Evolutionary conservation across 2,888 invertebrate species (phyloP).

Genomic region (Chaetogeoica ovagalla): DNA sequence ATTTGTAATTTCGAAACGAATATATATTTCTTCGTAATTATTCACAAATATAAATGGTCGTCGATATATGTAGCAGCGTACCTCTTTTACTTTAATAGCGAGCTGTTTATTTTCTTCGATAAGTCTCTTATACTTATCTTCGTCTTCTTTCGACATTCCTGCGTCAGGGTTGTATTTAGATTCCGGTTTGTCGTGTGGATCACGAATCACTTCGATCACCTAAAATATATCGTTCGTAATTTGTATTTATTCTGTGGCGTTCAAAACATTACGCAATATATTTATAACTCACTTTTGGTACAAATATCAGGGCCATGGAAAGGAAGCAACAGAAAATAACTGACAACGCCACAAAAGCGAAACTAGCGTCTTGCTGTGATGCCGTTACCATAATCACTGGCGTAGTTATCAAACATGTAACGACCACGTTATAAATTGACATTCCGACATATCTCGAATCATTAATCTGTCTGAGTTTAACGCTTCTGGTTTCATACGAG

Average conservation of each 20-base stretch:
- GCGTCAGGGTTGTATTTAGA: slow-evolving; percentile 84
- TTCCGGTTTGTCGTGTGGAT: slow-evolving; percentile 85
- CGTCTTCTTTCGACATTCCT: slow-evolving; percentile 85
- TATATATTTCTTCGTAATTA: too few relatives aligned
- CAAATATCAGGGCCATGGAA: slow-evolving; percentile 97
- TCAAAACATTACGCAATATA: not conserved
- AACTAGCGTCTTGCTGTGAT: slow-evolving; percentile 96
- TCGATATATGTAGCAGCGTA: slow-evolving; percentile 59
- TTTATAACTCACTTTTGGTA: slow-evolving; percentile 79
- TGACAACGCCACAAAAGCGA: slow-evolving; percentile 92
- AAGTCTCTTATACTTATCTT: slow-evolving; percentile 90
- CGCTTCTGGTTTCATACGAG: slow-evolving; percentile 96
- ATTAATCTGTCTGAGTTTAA: slow-evolving; percentile 96
- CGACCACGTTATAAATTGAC: slow-evolving; percentile 99
- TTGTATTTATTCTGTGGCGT: too few relatives aligned
- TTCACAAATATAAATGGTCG: too few relatives aligned
- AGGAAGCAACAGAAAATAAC: slow-evolving; percentile 98
- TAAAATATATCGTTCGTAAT: slow-evolving; percentile 57
- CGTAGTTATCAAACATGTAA: slow-evolving; percentile 94
- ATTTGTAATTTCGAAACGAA: too few relatives aligned
- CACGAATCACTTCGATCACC: slow-evolving; percentile 88
- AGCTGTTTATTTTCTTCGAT: slow-evolving; percentile 94
- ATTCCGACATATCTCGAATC: slow-evolving; percentile 98
- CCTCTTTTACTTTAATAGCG: slow-evolving; percentile 91
- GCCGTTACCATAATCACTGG: slow-evolving; percentile 97